Conservation (phyloP, 2,888 invertebrate species). For the Campoletis raptor region DNA sequence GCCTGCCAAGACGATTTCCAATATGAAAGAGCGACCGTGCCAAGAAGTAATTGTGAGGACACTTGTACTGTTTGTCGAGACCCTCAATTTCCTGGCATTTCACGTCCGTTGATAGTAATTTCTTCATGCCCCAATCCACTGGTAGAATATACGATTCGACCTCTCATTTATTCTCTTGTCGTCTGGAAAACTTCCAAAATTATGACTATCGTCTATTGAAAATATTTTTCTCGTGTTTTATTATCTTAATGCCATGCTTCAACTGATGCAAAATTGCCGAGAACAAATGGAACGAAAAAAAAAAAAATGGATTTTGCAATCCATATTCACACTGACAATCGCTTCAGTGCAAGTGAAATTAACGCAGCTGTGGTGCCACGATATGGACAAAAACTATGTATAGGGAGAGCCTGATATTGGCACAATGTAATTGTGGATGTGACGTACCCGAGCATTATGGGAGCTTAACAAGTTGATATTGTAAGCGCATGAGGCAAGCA, state of each 20-base stretch:
- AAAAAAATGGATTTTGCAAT: not conserved
- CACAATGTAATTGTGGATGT: not conserved
- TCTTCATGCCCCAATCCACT: constrained; percentile 25
- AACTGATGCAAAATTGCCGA: constrained; percentile 17
- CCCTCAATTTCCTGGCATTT: constrained; percentile 52
- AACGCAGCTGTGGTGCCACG: constrained; percentile 13
- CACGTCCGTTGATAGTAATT: constrained; percentile 38
- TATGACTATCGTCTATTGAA: constrained; percentile 40
- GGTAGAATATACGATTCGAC: constrained; percentile 34
- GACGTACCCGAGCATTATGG: not conserved
- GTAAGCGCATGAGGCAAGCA: not conserved
- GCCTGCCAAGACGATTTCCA: constrained; percentile 39
- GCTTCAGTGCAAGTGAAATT: constrained; percentile 21
- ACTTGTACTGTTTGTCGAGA: constrained; percentile 53
- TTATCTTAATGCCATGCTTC: constrained; percentile 36
- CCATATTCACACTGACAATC: constrained; percentile 2
- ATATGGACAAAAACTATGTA: constrained; percentile 1
- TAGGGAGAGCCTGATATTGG: not conserved
- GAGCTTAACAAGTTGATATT: not conserved
- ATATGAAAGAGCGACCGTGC: constrained; percentile 38
- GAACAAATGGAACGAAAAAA: not conserved
- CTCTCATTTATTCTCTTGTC: constrained; percentile 43
- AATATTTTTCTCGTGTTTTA: constrained; percentile 38
- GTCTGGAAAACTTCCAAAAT: constrained; percentile 46
- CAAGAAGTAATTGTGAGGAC: constrained; percentile 47